These are phyloP conservation scores for Drosophila bifasciata DNA, from an alignment of 1,140 invertebrate genomes.

Conservation along the genomic window DNA sequence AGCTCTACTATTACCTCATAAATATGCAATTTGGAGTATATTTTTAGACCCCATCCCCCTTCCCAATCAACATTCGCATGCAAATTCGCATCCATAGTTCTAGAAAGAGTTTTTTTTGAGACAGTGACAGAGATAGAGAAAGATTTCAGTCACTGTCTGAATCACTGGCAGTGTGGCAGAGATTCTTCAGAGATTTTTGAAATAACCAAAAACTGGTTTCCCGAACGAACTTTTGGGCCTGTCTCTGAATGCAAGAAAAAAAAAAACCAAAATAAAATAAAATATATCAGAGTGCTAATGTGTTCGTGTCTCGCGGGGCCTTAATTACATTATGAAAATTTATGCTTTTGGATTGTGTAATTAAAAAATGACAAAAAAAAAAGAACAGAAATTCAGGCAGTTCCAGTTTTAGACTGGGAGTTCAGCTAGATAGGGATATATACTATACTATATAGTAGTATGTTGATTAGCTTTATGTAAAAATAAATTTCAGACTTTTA, in stretches of 20 bases:
- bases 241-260: background rate
- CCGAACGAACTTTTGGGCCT: conserved; percentile 7
- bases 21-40: background rate
- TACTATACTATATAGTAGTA: too few species aligned
- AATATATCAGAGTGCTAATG: conserved; percentile 2
- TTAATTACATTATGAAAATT: conserved; percentile 38
- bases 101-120: background rate
- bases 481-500: conserved; percentile 28
- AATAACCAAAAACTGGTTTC: conserved; percentile 7
- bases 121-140: background rate
- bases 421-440: too few species aligned
- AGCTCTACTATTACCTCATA: background rate
- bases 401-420: too few species aligned
- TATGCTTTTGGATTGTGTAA: conserved; percentile 36
- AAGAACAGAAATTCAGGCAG: background rate
- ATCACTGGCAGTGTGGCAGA: conserved; percentile 2
- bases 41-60: background rate
- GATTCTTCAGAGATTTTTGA: conserved; percentile 8
- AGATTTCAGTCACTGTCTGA: conserved; percentile 3
- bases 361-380: conserved; percentile 33
- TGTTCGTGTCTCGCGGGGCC: conserved; percentile 5
- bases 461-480: conserved; percentile 37
- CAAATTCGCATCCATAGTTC: background rate
- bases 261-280: background rate
- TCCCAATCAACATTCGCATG: conserved; percentile 7